phyloP scores from a whole-genome alignment of 2,797 vertebrate species.

The Hozukius guyotensis region DNA sequence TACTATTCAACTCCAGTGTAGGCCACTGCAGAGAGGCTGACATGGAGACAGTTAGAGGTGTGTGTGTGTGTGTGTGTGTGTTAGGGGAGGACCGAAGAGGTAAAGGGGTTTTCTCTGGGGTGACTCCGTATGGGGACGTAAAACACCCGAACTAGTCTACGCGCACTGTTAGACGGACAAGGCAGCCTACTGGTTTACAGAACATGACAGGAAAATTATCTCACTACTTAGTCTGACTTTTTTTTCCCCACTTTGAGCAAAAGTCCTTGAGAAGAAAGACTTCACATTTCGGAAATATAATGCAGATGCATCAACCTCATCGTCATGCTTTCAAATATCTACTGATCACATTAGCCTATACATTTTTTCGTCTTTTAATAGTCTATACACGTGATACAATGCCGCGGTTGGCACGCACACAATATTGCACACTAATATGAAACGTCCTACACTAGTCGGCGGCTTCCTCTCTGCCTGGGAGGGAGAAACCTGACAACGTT shows the following conservation, averaged over 20 bases:
- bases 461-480: conserved; percentile 56
- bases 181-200: conserved; percentile 71
- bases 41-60: conserved; percentile 21
- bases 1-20: conserved; percentile 35
- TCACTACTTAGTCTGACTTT: conserved; percentile 56
- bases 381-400: conserved; percentile 79
- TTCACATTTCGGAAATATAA: conserved; percentile 78
- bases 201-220: conserved; percentile 61
- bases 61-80: neutral
- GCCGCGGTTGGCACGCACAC: conserved; percentile 79
- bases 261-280: conserved; percentile 67
- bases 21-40: conserved; percentile 35
- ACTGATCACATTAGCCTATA: conserved; percentile 72
- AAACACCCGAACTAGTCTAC: conserved; percentile 60
- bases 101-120: conserved; percentile 28
- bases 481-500: conserved; percentile 55
- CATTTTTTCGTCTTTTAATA: conserved; percentile 65
- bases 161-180: conserved; percentile 63
- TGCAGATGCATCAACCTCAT: conserved; percentile 69
- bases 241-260: conserved; percentile 38
- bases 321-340: conserved; percentile 75
- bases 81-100: neutral
- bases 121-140: conserved; percentile 28
- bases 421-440: conserved; percentile 86
- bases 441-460: conserved; percentile 68